Evolutionary conservation across 2,113 vertebrate genomes (phyloP).

Genomic region (Tautogolabrus adspersus): DNA sequence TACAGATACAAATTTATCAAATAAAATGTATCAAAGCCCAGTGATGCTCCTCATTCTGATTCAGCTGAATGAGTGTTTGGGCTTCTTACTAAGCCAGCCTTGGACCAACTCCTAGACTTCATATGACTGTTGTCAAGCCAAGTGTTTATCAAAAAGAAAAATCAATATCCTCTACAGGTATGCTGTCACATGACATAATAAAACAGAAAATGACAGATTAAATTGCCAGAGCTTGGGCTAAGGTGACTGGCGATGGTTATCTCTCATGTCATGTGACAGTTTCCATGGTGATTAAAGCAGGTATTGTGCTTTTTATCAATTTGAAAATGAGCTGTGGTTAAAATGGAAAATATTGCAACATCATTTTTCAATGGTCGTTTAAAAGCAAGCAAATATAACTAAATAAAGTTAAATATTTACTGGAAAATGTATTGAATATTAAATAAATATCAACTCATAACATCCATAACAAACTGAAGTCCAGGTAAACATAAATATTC

Average conservation of each 20-base stretch:
- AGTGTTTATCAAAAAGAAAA: neutral
- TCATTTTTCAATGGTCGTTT: neutral
- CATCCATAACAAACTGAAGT: neutral
- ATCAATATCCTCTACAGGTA: neutral
- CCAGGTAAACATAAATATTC: neutral
- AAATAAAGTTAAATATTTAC: too few relatives aligned
- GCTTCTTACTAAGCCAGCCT: neutral
- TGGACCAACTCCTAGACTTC: neutral
- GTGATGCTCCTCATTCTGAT: neutral
- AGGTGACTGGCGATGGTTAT: neutral
- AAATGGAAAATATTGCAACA: neutral
- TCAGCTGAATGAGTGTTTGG: neutral
- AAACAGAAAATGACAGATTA: too few relatives aligned
- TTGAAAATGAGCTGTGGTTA: neutral
- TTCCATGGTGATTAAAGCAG: neutral
- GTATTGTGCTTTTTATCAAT: neutral
- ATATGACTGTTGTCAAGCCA: neutral
- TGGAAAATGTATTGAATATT: too few relatives aligned
- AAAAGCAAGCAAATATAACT: neutral
- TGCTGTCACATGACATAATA: neutral
- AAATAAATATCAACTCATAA: too few relatives aligned
- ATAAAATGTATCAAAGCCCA: neutral
- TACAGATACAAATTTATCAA: neutral
- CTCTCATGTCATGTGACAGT: neutral
- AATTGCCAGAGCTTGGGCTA: too few relatives aligned